Evolutionary conservation across 2,888 invertebrate species (phyloP).

Genomic region (Parascotia fuliginaria): DNA sequence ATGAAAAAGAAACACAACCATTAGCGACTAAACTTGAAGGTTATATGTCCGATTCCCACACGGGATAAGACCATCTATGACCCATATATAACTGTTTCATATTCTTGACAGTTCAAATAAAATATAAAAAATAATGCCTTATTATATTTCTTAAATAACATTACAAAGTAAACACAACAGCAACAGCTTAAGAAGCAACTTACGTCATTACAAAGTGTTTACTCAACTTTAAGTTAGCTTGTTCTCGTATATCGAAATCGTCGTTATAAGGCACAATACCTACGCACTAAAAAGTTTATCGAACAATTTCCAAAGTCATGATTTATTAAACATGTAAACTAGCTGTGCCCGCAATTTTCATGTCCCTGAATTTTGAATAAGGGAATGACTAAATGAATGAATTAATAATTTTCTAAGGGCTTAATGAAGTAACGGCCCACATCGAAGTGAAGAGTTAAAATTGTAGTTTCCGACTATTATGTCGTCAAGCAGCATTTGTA

Average conservation of each 20-base stretch:
- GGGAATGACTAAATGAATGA: background rate
- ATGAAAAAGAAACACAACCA: too few species aligned
- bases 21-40: too few species aligned
- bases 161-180: constrained; percentile 4
- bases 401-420: background rate
- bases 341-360: background rate
- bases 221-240: constrained; percentile 17
- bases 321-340: background rate
- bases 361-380: background rate
- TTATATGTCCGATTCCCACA: too few species aligned
- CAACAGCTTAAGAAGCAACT: constrained; percentile 6
- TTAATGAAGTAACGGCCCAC: too few species aligned
- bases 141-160: background rate
- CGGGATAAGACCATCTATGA: too few species aligned
- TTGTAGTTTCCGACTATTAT: too few species aligned
- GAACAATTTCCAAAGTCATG: constrained; percentile 9
- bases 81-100: too few species aligned
- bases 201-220: constrained; percentile 23
- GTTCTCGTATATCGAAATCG: constrained; percentile 19
- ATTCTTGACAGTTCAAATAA: too few species aligned
- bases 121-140: background rate
- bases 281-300: constrained; percentile 16
- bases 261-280: constrained; percentile 20
- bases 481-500: background rate
- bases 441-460: too few species aligned